Evolutionary conservation across 2,888 invertebrate genomes (phyloP).

Genomic region (Ceramica pisi): DNA sequence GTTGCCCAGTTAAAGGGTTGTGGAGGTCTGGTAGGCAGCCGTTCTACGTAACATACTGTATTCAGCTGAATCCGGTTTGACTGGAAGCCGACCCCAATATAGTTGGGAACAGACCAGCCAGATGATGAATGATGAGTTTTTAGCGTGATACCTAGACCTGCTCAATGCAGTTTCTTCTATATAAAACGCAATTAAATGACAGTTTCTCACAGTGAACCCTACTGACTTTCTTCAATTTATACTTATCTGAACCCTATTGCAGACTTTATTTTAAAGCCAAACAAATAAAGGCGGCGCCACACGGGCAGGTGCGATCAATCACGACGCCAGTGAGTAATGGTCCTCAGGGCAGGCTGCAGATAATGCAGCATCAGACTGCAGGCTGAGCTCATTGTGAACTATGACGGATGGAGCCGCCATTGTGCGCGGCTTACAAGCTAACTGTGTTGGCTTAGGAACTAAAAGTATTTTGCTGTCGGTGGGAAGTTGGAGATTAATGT

Average conservation of each 20-base stretch:
- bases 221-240: slow-evolving; percentile 4
- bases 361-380: slow-evolving; percentile 23
- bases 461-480: slow-evolving; percentile 6
- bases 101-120: no score
- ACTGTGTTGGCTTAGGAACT: background rate
- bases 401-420: slow-evolving; percentile 34
- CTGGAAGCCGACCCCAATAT: no score
- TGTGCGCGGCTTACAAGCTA: slow-evolving; percentile 6
- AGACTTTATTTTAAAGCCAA: slow-evolving; percentile 15
- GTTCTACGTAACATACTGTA: no score
- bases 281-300: slow-evolving; percentile 27
- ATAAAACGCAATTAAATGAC: background rate
- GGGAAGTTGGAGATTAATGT: background rate
- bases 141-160: background rate
- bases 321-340: slow-evolving; percentile 28
- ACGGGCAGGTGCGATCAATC: slow-evolving; percentile 40
- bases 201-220: background rate
- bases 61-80: no score
- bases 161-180: background rate
- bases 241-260: background rate
- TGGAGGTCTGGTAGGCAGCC: no score
- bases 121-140: no score
- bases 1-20: no score
- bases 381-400: slow-evolving; percentile 12
- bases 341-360: slow-evolving; percentile 5